phyloP scores from a whole-genome alignment of 2,113 vertebrate species.

The Ardeotis arabs region DNA sequence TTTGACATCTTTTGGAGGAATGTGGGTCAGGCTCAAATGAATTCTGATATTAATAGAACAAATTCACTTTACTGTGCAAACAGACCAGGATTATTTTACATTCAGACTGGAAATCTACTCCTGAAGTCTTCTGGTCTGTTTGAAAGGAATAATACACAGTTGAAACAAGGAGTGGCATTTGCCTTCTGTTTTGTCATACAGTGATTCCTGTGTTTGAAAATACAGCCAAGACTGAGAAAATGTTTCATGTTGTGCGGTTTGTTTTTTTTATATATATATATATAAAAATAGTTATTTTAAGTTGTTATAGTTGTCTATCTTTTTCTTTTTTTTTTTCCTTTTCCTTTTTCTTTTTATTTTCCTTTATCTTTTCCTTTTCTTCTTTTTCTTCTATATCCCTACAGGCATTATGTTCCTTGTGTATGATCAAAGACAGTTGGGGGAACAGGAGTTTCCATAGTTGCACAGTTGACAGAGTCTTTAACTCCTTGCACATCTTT shows the following conservation, averaged over 20 bases:
- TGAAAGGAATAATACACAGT: background rate
- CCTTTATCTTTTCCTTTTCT: background rate
- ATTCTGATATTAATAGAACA: background rate
- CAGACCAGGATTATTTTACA: background rate
- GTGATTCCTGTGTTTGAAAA: background rate
- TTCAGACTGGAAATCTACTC: background rate
- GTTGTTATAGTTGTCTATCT: background rate
- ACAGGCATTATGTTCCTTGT: background rate
- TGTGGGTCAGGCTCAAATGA: background rate
- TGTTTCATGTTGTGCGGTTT: rapidly evolving
- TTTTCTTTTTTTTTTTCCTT: background rate
- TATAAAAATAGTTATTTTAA: background rate
- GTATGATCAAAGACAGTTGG: background rate
- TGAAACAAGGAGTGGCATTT: background rate
- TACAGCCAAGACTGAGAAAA: background rate
- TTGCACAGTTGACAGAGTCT: background rate
- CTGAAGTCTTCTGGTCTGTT: background rate
- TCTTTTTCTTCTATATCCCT: background rate
- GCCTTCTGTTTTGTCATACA: background rate
- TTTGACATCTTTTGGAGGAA: background rate
- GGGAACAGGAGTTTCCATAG: no score
- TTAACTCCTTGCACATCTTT: background rate
- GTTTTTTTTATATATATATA: background rate
- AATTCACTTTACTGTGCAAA: background rate
- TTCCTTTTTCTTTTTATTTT: background rate